A percentile compares a stretch with the other conserved stretches of the same genome.
Evolutionary conservation across 2,113 vertebrate species (phyloP).

Genomic region (Pipra filicauda): DNA sequence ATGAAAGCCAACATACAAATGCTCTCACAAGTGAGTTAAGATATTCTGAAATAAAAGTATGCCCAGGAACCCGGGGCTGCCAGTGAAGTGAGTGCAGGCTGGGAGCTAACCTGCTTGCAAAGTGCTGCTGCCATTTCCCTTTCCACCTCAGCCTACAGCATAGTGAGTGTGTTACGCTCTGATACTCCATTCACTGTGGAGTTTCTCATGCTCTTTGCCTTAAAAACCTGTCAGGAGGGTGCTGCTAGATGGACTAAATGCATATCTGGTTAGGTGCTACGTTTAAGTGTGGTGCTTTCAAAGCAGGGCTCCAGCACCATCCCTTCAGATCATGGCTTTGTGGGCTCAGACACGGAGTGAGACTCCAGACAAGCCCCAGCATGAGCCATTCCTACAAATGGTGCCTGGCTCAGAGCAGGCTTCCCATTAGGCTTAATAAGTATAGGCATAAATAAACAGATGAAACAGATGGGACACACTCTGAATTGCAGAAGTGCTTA

Average conservation of each 20-base stretch:
- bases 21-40: not conserved
- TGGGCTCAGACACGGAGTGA: not conserved
- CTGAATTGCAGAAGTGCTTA: not conserved
- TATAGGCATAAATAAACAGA: not conserved
- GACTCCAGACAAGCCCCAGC: not conserved
- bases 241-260: not conserved
- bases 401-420: not conserved
- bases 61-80: not conserved
- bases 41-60: not conserved
- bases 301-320: not conserved
- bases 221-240: not conserved
- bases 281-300: not conserved
- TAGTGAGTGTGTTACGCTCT: not conserved
- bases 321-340: not conserved
- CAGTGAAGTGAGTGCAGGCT: not conserved
- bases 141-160: not conserved
- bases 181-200: not conserved
- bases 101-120: not conserved
- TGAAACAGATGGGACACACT: not conserved
- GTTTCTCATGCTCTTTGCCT: not conserved
- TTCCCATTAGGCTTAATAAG: not conserved
- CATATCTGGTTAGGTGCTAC: not conserved
- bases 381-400: not conserved
- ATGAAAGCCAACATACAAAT: not conserved
- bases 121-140: not conserved